These are phyloP conservation scores for Cinara cedri DNA, from an alignment of 2,888 invertebrate genomes.

Conservation along the genomic window DNA sequence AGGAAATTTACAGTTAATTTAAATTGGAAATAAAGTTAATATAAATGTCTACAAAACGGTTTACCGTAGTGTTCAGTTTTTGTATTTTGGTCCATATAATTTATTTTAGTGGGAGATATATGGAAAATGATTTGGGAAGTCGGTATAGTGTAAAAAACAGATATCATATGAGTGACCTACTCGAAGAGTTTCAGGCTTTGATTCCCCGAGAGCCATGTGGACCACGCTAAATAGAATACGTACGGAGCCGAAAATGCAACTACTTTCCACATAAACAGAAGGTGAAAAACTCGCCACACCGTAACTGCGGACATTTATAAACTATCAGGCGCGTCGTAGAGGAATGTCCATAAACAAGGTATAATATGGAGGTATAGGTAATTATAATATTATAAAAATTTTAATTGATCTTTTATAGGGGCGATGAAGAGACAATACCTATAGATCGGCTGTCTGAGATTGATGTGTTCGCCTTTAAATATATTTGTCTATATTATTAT, in stretches of 20 bases:
- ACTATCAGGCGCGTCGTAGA: not conserved
- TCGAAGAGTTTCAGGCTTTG: not conserved
- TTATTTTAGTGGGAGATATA: not conserved
- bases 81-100: not conserved
- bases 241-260: not conserved
- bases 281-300: not conserved
- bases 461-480: not conserved
- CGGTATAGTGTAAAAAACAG: not conserved
- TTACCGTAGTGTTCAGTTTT: not conserved
- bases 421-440: not conserved
- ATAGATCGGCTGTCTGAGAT: not conserved
- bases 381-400: too few species aligned
- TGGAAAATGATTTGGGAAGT: not conserved
- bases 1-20: not conserved
- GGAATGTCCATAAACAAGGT: not conserved
- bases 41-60: not conserved
- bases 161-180: not conserved
- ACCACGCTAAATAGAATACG: not conserved
- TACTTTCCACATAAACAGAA: not conserved
- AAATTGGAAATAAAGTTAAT: not conserved
- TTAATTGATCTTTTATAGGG: not conserved
- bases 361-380: not conserved
- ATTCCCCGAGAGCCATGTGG: not conserved
- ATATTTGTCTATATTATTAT: not conserved
- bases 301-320: not conserved